Percentiles rank a stretch among this genome's conserved stretches.
phyloP scores from a whole-genome alignment of 2,888 invertebrate genomes.

The Argynnis bischoffii region DNA sequence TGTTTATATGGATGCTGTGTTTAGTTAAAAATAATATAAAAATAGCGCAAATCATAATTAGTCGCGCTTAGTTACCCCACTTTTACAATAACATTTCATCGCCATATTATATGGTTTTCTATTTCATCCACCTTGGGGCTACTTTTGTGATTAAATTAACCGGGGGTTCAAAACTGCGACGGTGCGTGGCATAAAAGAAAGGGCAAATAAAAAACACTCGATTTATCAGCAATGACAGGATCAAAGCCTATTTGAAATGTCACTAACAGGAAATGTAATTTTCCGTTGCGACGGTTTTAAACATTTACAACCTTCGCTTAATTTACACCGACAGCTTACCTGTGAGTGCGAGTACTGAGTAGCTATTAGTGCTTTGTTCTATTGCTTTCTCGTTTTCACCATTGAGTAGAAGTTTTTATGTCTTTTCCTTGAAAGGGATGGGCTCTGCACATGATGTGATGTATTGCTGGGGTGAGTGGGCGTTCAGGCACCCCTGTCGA shows the following conservation, averaged over 20 bases:
- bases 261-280: constrained; percentile 17
- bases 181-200: constrained; percentile 10
- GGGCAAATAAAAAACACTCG: constrained; percentile 16
- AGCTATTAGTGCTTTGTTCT: constrained; percentile 23
- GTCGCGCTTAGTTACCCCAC: neutral
- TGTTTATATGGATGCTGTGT: neutral
- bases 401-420: constrained; percentile 30
- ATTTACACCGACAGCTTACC: constrained; percentile 19
- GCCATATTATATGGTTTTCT: neutral
- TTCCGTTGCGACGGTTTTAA: constrained; percentile 8
- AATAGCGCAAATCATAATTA: neutral
- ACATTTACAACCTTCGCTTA: constrained; percentile 15
- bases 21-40: too few species aligned
- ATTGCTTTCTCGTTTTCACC: constrained; percentile 26
- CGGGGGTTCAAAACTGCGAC: constrained; percentile 3
- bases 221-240: constrained; percentile 7
- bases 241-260: constrained; percentile 5
- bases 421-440: constrained; percentile 32
- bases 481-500: constrained; percentile 43
- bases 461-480: constrained; percentile 51
- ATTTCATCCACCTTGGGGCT: constrained; percentile 8
- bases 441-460: constrained; percentile 53
- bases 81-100: constrained; percentile 7
- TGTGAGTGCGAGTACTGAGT: constrained; percentile 11
- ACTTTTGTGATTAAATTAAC: constrained; percentile 20